Conservation (phyloP, 2,113 vertebrate genomes). For the Petroica traversi region DNA sequence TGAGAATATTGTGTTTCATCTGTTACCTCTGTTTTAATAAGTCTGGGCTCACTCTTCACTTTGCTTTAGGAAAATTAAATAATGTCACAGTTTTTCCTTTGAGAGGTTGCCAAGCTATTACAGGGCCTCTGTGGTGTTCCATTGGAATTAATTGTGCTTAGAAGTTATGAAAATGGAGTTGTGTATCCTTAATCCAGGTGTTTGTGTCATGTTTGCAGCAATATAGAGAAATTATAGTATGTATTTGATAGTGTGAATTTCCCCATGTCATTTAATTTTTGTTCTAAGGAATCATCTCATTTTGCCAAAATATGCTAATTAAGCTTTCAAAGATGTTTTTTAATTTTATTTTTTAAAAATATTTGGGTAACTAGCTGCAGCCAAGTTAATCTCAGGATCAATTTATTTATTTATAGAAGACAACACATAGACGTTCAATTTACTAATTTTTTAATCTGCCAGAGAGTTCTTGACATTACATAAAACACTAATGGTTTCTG, state of each 20-base stretch:
- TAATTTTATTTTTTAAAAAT: not conserved
- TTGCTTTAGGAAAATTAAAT: constrained; percentile 13
- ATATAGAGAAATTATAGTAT: not conserved
- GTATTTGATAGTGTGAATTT: not conserved
- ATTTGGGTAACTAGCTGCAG: not conserved
- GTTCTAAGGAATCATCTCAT: not conserved
- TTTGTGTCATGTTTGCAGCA: not conserved
- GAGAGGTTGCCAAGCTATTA: not conserved
- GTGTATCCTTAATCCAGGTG: not conserved
- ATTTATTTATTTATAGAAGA: not conserved
- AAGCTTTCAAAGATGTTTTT: not conserved
- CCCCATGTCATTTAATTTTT: not conserved
- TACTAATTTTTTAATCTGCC: not conserved
- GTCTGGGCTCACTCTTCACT: not conserved
- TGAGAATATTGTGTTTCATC: not conserved
- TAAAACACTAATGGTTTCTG: not conserved
- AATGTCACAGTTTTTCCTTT: not conserved
- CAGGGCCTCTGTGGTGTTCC: not conserved
- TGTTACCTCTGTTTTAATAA: not conserved
- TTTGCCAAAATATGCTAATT: not conserved
- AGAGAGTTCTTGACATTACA: not conserved
- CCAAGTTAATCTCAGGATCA: not conserved
- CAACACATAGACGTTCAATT: not conserved
- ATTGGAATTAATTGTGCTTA: constrained; percentile 19
- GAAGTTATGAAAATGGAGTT: not conserved